A percentile compares a stretch with the other conserved stretches of the same genome.
Conservation (phyloP, 2,797 vertebrate genomes). For the Intellagama lesueurii region DNA sequence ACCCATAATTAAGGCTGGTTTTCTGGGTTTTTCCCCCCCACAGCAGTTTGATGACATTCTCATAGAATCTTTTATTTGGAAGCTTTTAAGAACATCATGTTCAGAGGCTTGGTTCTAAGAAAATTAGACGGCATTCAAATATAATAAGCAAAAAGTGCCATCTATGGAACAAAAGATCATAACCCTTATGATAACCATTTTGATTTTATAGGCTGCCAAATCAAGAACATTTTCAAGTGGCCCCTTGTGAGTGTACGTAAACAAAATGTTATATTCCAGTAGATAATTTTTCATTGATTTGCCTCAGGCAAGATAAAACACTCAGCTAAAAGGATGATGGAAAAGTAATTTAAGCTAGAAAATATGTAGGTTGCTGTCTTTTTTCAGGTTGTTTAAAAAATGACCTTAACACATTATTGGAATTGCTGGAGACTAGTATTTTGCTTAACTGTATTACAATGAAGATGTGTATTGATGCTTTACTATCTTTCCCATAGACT, state of each 20-base stretch:
- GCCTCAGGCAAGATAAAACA: constrained; percentile 68
- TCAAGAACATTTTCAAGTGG: constrained; percentile 62
- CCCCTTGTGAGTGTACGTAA: constrained; percentile 56
- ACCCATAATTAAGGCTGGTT: constrained; percentile 59
- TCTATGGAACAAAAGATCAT: constrained; percentile 59
- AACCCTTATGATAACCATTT: constrained; percentile 59
- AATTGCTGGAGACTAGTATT: constrained; percentile 52
- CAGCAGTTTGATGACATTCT: constrained; percentile 58
- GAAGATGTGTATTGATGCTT: constrained; percentile 7
- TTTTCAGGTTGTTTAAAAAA: constrained; percentile 38
- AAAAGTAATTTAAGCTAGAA: constrained; percentile 63
- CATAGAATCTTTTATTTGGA: constrained; percentile 12
- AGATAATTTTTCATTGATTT: constrained; percentile 74
- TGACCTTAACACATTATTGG: constrained; percentile 51
- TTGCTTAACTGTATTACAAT: constrained; percentile 48
- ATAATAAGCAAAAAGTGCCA: constrained; percentile 37
- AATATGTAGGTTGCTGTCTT: constrained; percentile 23
- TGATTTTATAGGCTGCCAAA: constrained; percentile 61
- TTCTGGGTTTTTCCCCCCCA: constrained; percentile 24
- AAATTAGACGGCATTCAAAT: constrained; percentile 59
- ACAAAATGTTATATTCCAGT: constrained; percentile 67
- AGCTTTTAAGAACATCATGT: constrained; percentile 46
- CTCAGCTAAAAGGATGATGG: constrained; percentile 60
- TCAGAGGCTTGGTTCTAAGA: constrained; percentile 51
- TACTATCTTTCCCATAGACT: neutral